A percentile compares a stretch with the other conserved stretches of the same genome.
Evolutionary conservation across 1,140 invertebrate genomes (phyloP).

Genomic region (Neodiprion lecontei): DNA sequence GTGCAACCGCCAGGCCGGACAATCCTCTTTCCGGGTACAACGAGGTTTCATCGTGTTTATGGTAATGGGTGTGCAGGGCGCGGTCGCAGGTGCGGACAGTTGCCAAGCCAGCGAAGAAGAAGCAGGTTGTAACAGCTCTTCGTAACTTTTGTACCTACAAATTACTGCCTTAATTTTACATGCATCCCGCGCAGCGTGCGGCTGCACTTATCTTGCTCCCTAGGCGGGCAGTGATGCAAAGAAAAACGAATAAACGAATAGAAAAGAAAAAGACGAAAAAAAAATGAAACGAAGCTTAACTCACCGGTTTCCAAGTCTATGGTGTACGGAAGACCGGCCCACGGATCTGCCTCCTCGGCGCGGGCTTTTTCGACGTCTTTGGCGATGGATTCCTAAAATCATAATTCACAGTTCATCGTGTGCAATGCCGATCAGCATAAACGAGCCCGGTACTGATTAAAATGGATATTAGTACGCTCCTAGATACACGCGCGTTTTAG

Average conservation of each 20-base stretch:
- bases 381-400: conserved; percentile 43
- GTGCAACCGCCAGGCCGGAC: no score
- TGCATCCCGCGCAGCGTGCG: conserved; percentile 11
- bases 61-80: conserved; percentile 40
- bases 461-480: no score
- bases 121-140: conserved; percentile 18
- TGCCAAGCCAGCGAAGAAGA: conserved; percentile 8
- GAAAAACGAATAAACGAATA: neutral
- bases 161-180: conserved; percentile 42
- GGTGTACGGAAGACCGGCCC: conserved; percentile 80
- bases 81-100: conserved; percentile 32
- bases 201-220: conserved; percentile 9
- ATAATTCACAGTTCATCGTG: no score
- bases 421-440: no score
- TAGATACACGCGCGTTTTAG: no score
- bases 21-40: no score
- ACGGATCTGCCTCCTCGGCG: conserved; percentile 64
- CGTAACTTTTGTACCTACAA: conserved; percentile 34
- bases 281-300: conserved; percentile 39
- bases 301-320: conserved; percentile 90
- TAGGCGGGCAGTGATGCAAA: neutral
- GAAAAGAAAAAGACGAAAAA: conserved; percentile 3
- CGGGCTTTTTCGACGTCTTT: conserved; percentile 47
- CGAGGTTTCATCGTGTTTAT: conserved; percentile 23
- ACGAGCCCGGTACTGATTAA: no score